A percentile compares a stretch with the other conserved stretches of the same genome.
Evolutionary conservation across 2,888 invertebrate species (phyloP).

Genomic region (Hydroisotoma schaefferi): DNA sequence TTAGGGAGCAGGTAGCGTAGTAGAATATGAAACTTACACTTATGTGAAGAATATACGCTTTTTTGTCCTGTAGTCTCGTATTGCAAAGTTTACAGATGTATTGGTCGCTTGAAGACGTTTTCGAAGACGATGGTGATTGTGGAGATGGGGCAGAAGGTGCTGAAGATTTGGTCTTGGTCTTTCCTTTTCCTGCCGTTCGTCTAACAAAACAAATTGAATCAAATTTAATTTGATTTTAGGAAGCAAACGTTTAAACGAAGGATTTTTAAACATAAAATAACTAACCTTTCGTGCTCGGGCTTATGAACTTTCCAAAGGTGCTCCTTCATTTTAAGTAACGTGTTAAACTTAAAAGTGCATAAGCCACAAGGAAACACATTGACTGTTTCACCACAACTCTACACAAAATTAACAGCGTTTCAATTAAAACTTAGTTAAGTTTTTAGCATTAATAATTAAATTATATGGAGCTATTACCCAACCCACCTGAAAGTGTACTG

Average conservation of each 20-base stretch:
- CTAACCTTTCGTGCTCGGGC: not conserved
- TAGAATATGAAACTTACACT: conserved; percentile 8
- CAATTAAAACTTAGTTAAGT: not conserved
- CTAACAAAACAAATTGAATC: not conserved
- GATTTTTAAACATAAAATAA: not conserved
- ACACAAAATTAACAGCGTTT: not conserved
- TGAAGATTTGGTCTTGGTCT: no score
- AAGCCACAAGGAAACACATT: not conserved
- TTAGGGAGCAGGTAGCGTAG: not conserved
- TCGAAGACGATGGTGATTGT: no score
- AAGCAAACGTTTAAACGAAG: not conserved
- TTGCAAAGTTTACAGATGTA: conserved; percentile 8
- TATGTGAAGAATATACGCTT: conserved; percentile 6
- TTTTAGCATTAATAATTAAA: not conserved
- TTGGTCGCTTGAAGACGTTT: no score
- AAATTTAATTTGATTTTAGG: not conserved
- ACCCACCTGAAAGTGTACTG: conserved; percentile 13
- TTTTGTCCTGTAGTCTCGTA: not conserved
- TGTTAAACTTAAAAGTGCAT: not conserved
- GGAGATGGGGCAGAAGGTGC: no score
- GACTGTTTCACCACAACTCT: conserved; percentile 1
- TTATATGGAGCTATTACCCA: not conserved
- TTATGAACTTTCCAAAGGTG: conserved; percentile 8
- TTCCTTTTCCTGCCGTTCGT: no score
- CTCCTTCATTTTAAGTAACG: conserved; percentile 9